Evolutionary conservation across 2,113 vertebrate species (phyloP), one percentile per base, ranked within the genome.

Genomic region (Brachirus orientalis): DNA sequence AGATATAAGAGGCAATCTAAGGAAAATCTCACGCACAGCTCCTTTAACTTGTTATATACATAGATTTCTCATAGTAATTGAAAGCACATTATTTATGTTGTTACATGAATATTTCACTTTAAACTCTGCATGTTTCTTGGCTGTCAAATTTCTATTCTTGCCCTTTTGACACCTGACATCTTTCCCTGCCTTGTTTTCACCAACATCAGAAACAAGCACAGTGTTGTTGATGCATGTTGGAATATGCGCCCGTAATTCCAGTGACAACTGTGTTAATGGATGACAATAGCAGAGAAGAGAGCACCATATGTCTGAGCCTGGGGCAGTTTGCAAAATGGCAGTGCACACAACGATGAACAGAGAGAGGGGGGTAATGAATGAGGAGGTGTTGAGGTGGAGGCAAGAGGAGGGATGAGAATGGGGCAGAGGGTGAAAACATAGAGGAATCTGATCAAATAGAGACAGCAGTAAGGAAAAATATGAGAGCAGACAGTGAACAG

Each of bases 181-280:
- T 41, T 58, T 47, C 10, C 12, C 35, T 53, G 69, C 40, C 74
- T 75, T 62, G 73, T 72, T 84, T 62, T 84, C 77, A 82, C 58
- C 46, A 63, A 41, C 75, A 77, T 77, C 79, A 83, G 72, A 72
- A 63, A 75, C 73, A 12, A 82, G 73, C 85, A 59, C 55, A 79
- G 79, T 63, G 77, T 76, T 63, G 77, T 75, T 12, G n/a, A n/a
- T n/a, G 72, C 84, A 67, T 85, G 83, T 83, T 87, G 83, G 73
- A 67, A 71, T 69, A 43, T 77, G 86, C 81, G 87, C 82, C 79
- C 68, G 65, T 90, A 90, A 92, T 92, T 91, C 86, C 82, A 80
- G 69, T 89, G 92, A 93, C 93, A 94, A 91, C 86, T 89, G 89
- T 91, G 91, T 91, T 93, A 91, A 93, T 93, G 89, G 90, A 89